These are phyloP conservation scores for Megastigmus dorsalis DNA, from an alignment of 2,888 invertebrate species.

Conservation along the genomic window DNA sequence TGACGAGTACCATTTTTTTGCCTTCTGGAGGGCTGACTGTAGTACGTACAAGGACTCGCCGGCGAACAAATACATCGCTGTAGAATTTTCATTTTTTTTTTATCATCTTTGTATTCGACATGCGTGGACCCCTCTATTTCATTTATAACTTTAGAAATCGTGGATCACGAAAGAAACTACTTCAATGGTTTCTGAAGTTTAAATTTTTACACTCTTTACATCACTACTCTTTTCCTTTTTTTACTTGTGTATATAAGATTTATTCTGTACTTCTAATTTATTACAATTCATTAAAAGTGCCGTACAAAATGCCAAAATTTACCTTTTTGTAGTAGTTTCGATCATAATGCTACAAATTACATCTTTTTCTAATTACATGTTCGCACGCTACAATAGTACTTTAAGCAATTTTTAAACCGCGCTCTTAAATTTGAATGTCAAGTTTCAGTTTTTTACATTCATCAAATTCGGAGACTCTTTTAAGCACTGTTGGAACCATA, in stretches of 20 bases:
- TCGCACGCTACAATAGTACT: not conserved
- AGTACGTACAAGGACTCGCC: not conserved
- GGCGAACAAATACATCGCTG: constrained; percentile 1
- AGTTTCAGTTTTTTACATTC: not conserved
- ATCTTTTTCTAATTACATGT: not conserved
- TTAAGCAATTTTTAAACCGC: not conserved
- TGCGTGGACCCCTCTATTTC: not conserved
- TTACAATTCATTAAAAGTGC: not conserved
- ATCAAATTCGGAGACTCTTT: constrained; percentile 1
- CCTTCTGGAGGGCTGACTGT: not conserved
- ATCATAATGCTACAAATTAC: constrained; percentile 12
- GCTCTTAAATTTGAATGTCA: constrained; percentile 2
- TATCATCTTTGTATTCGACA: not conserved
- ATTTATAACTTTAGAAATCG: constrained; percentile 1
- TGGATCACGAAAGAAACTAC: constrained; percentile 9
- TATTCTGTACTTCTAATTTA: not conserved
- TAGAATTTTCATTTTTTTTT: not conserved
- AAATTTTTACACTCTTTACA: too few relatives aligned
- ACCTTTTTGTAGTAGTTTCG: constrained; percentile 4
- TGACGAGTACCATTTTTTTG: not conserved
- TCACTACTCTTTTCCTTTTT: not conserved
- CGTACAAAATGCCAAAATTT: not conserved
- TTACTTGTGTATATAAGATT: not conserved
- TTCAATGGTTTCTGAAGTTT: not conserved
- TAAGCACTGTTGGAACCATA: not conserved